Base-by-base conservation (phyloP, 2,113 vertebrate species). In the Pachypanchax playfairii region DNA sequence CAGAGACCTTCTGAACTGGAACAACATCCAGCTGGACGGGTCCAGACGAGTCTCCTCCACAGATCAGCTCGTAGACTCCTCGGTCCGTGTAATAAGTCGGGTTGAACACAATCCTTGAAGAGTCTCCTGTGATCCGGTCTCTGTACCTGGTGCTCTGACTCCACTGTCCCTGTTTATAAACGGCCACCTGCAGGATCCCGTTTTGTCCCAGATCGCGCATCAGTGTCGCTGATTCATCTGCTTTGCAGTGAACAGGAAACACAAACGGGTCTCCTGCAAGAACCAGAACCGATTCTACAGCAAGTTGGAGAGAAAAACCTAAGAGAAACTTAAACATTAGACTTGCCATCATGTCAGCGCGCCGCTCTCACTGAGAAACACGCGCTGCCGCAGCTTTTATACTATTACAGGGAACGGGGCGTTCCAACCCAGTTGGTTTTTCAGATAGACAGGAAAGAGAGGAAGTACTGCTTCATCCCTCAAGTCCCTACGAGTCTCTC, bases 121-220 rank as follows among this genome's bases (percentile, higher is more conserved):
- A 47, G 0, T 10, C 6, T 5, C 1, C 33, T 17, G 4, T 25
- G 9, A 55, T 39, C 21, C 52, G 22, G 15, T 55, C 17, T 55
- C 1, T 0, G 10, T 39, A 24, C 0, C 4, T 0, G 17, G 2
- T 0, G 8, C 2, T 9, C 8, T 42, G 14, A 0, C 0, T 59
- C 42, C 56, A 59, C 9, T 22, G 20, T 3, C 42, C 56, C 0
- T 1, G 0, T 33, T 3, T 0, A 8, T 4, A 10, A 0, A 1
- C 0, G 0, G 42, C 42, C 6, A 59, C 20, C 0, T 10, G 2
- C 14, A 4, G 29, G 10, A 4, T 18, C 3, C 10, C 15, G 2
- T 18, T 1, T 3, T 7, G 5, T 2, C 25, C 0, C 5, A 0
- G 24, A 8, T 2, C 2, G 4, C 20, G 20, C 20, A 2, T 6